Base-by-base conservation (phyloP, 2,888 invertebrate genomes). In the Venustoraphidia nigricollis region DNA sequence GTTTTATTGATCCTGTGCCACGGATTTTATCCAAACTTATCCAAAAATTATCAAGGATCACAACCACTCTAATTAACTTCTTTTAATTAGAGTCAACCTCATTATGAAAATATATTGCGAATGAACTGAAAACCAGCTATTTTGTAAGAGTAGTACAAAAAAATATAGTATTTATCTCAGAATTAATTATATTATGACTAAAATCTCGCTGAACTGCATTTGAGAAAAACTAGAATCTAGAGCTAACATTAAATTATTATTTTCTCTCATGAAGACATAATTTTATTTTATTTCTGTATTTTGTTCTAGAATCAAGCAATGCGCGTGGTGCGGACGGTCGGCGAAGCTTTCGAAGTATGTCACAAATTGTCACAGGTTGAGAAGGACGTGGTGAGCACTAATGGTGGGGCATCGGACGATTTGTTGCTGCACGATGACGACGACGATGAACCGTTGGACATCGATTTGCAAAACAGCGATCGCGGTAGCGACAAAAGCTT, bases 291-390 rank as follows among this genome's bases (percentile, higher is more conserved):
- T 35, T 9, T 36, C 17, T 41, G 10, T 44, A 46, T 40, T 45
- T 40, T 49, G 34, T 46, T 47, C 10, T 80, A 96, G 96, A 92
- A 87, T 68, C 95, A 97, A 75, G 97, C 97, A 36, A 95, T 97
- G 93, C 80, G 90, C 58, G 91, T 98, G 58, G 98, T 98, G 52
- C 82, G 96, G 60, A 97, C 97, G 8, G 92, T 98, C 56, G 97
- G 97, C 43, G 97, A 98, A 71, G 97, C 97, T 37, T 98, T 98
- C 71, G 97, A 98, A 71, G 96, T 97, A 66, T 97, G 96, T 76
- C 96, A 97, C 79, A 94, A 95, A 72, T 77, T 90, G 70, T 83
- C 86, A 61, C 27, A 27, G 27, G 27, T 27, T 6, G 27, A 27
- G 27, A 27, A 27, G 27, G 27, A 27, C 27, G 27, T 27, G 6